Base-by-base conservation (phyloP, 2,888 invertebrate species). In the Drosophila mercatorum region DNA sequence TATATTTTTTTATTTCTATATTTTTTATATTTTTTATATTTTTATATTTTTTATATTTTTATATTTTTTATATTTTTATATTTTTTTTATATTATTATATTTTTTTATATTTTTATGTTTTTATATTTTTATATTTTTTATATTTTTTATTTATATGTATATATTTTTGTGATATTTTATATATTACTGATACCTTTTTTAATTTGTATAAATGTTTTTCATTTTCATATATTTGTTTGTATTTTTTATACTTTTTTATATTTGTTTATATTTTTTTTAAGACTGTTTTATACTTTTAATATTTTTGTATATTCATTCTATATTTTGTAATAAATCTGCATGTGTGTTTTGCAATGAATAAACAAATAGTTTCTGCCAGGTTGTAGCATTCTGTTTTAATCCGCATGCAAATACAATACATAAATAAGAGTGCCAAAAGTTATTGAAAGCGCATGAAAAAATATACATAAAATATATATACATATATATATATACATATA, bases 391-490 rank as follows among this genome's bases (percentile, higher is more conserved):
- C 56, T 55, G 10, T 64, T 60, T 60, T 36, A 36, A 47, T 46
- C 41, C n/a, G 11, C 17, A 11, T 31, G 55, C 43, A 67, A 59
- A 67, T 59, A 38, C 43, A 34, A 43, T 38, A 52, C 40, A 47
- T 43, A 62, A 67, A 72, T 47, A 76, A 10, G 8, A 72, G 17
- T 49, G 40, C 56, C 40, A 55, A 63, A 68, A 59, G 31, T 55
- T 46, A 46, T 51, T 34, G 43, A 46, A 22, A 40, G 34, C 31
- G 26, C 28, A 65, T 44, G 38, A 49, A 59, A 67, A 66, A 46
- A 51, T 46, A 41, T 53, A 38, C 40, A 56, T 40, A 38, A 55
- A 43, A 49, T 26, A 28, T 22, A 28, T 28, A 28, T 34, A 7
- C 17, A 31, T 49, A 53, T 44, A 17, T n/a, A 10, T 5, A 31